Evolutionary conservation across 2,797 vertebrate genomes (phyloP), one percentile per base, ranked within the genome.

Genomic region (Hoplostethus mediterraneus): DNA sequence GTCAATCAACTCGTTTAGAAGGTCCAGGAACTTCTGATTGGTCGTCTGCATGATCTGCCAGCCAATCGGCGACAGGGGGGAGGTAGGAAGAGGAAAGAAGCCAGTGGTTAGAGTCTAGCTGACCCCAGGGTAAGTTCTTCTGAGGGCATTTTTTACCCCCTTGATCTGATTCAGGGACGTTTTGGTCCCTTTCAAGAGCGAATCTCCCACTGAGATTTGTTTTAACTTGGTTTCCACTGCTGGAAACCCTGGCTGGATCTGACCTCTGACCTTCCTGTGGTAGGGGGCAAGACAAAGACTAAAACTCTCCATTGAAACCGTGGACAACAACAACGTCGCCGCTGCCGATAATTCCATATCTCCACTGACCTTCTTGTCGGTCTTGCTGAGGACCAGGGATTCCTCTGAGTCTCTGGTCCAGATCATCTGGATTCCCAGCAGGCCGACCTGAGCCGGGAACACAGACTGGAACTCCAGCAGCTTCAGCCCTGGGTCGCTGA

Each of bases 381-480:
- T 84, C 82, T 94, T 96, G 86, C 94, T 87, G 76, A 82, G 89
- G 62, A 86, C 88, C 42, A 96, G 90, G 0, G 96, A 95, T 6
- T 94, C 93, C 69, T 97, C 95, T 33, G 95, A 93, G 38, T 96
- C 95, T 80, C 91, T 93, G 63, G 96, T 97, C 96, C 96, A 97
- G 79, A 96, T 93, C 93, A 97, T 95, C 85, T 97, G 96, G 86
- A 97, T 95, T 44, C 95, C 96, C 72, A 96, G 90, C 59, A 97
- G 94, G 51, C 95, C 96, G 45, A 97, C 94, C 92, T 96, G 96
- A 56, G 95, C 95, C 2, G 95, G 96, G 70, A 95, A 96, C 51
- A 84, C 87, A 2, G 92, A 77, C 90, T 96, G 95, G 83, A 97
- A 95, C 55, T 95, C 94, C 82, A 93, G 86, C 0, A 96, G 88